Evolutionary conservation across 2,113 vertebrate genomes (phyloP).

Genomic region (Malurus elegans): DNA sequence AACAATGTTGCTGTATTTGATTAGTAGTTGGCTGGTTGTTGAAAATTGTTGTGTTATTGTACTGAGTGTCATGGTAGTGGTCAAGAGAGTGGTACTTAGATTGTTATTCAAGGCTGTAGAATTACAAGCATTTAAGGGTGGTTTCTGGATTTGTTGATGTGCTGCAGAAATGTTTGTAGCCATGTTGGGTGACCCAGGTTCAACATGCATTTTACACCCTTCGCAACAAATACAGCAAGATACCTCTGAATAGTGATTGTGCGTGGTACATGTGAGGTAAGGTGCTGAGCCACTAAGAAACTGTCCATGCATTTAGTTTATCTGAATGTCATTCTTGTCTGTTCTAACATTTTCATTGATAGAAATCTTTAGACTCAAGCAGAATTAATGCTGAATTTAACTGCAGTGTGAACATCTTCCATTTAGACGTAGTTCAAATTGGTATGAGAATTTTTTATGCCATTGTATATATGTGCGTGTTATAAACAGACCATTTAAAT

Average conservation of each 20-base stretch:
- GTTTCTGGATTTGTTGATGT: neutral
- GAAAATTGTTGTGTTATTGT: neutral
- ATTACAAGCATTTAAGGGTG: neutral
- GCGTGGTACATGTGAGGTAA: neutral
- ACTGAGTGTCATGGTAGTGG: neutral
- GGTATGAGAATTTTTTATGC: neutral
- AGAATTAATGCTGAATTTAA: neutral
- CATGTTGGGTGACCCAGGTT: neutral
- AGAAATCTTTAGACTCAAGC: neutral
- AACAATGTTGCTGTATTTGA: neutral
- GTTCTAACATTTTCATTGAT: neutral
- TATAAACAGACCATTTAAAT: neutral
- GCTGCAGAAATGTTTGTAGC: neutral
- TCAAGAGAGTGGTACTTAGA: neutral
- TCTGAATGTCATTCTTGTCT: neutral
- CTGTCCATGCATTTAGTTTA: neutral
- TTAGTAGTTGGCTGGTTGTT: neutral
- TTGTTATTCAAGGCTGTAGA: neutral
- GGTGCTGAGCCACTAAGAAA: neutral
- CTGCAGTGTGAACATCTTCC: neutral
- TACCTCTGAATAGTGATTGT: neutral
- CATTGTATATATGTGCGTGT: neutral
- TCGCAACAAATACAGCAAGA: neutral
- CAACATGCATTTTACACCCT: fast-evolving
- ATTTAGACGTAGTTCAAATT: neutral